A percentile compares a stretch with the other conserved stretches of the same genome.
Evolutionary conservation across 2,888 invertebrate genomes (phyloP).

Genomic region (Phania funesta): DNA sequence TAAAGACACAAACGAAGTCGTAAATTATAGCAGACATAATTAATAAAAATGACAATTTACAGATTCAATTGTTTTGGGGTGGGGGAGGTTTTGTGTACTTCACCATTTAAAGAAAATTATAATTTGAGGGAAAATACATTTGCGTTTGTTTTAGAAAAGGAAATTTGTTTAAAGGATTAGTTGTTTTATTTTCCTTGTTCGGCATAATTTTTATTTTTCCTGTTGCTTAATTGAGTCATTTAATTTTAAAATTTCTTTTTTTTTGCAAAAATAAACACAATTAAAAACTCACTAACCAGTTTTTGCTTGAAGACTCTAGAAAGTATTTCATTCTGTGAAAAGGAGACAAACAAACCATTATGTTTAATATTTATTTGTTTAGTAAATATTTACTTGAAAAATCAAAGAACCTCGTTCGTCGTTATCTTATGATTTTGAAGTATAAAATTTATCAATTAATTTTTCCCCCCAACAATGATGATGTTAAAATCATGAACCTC

Average conservation of each 20-base stretch:
- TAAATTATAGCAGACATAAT: neutral
- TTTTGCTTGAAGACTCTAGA: neutral
- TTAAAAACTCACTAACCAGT: no score
- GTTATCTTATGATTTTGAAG: no score
- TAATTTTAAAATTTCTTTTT: no score
- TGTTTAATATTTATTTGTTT: neutral
- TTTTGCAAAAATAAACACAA: no score
- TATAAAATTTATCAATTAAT: conserved; percentile 23
- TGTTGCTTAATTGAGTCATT: no score
- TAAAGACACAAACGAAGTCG: neutral
- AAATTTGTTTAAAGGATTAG: no score
- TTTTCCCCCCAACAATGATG: neutral
- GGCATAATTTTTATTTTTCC: no score
- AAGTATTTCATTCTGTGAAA: neutral
- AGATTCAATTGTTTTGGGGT: neutral
- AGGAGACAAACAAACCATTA: neutral
- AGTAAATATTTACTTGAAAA: neutral
- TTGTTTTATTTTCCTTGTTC: no score
- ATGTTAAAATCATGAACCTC: conserved; percentile 12
- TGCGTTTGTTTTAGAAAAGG: no score
- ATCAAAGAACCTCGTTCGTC: neutral
- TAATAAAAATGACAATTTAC: neutral
- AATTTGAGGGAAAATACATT: no score
- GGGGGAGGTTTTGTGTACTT: no score
- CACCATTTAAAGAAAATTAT: no score